These are phyloP conservation scores for Aldabrachelys gigantea DNA, from an alignment of 2,113 vertebrate species.

Conservation along the genomic window DNA sequence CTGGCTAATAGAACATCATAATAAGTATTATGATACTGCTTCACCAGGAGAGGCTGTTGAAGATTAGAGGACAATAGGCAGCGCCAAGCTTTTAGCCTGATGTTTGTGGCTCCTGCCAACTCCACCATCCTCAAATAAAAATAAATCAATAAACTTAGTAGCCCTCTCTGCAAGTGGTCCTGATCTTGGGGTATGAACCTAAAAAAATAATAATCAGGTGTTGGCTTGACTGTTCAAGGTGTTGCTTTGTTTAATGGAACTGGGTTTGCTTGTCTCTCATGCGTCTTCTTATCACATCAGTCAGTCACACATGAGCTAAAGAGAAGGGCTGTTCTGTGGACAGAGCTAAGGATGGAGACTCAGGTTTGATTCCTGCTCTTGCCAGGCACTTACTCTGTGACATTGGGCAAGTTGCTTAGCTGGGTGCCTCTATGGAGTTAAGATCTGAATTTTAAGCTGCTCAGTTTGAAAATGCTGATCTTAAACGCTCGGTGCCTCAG, in stretches of 20 bases:
- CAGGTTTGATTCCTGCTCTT: constrained; percentile 60
- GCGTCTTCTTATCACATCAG: background rate
- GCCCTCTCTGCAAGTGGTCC: background rate
- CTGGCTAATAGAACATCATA: background rate
- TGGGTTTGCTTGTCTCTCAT: background rate
- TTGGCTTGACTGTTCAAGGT: background rate
- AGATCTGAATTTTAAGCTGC: background rate
- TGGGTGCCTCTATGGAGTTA: background rate
- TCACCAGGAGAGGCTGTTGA: background rate
- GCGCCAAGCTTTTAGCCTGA: background rate
- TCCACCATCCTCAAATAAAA: too few relatives aligned
- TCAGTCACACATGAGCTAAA: background rate
- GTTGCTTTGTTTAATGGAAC: background rate
- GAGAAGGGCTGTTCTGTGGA: background rate
- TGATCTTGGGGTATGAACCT: background rate
- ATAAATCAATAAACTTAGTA: background rate
- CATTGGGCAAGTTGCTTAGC: background rate
- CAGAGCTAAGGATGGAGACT: background rate
- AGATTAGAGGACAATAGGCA: background rate
- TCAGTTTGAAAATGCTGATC: background rate
- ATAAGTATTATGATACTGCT: accelerated
- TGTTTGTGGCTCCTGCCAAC: background rate
- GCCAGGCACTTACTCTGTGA: constrained; percentile 37
- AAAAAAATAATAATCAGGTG: background rate
- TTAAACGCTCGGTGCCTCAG: background rate